Evolutionary conservation across 2,797 vertebrate genomes (phyloP).

Genomic region (Knipowitschia caucasica): DNA sequence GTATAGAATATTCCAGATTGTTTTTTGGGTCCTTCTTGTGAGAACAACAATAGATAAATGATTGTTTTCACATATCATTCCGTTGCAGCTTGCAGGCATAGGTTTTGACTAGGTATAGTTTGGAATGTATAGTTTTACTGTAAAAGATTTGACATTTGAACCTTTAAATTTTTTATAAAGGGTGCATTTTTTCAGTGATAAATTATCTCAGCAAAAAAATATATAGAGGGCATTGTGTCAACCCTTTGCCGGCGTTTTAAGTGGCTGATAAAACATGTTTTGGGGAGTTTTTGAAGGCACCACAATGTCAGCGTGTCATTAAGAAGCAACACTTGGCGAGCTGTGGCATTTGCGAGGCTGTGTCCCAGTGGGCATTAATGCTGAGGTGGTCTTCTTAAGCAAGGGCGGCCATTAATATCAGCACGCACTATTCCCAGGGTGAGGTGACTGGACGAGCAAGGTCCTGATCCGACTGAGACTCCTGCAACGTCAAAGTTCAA

Average conservation of each 20-base stretch:
- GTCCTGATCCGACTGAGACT: constrained; percentile 68
- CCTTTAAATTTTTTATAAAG: constrained; percentile 44
- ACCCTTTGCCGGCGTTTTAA: constrained; percentile 44
- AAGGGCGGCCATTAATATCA: constrained; percentile 77
- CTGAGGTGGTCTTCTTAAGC: constrained; percentile 63
- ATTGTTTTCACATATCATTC: too few relatives aligned
- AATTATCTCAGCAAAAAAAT: constrained; percentile 48
- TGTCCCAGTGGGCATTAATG: constrained; percentile 54
- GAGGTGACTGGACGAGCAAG: constrained; percentile 68
- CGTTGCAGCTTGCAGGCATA: too few relatives aligned
- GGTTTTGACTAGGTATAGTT: too few relatives aligned
- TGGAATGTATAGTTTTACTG: constrained; percentile 9
- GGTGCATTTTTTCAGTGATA: constrained; percentile 35
- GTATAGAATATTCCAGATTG: too few relatives aligned
- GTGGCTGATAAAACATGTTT: constrained; percentile 47
- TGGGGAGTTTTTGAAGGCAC: constrained; percentile 49
- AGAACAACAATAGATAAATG: too few relatives aligned
- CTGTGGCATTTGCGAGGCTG: constrained; percentile 58
- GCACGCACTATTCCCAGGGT: constrained; percentile 65
- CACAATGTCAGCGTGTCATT: constrained; percentile 69
- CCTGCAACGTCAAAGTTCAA: constrained; percentile 63
- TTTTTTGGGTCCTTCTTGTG: too few relatives aligned
- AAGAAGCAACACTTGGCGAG: constrained; percentile 48
- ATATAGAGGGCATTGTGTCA: constrained; percentile 55
- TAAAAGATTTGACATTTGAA: constrained; percentile 56